These are phyloP conservation scores for Solen grandis DNA, from an alignment of 1,140 invertebrate genomes.

Conservation along the genomic window DNA sequence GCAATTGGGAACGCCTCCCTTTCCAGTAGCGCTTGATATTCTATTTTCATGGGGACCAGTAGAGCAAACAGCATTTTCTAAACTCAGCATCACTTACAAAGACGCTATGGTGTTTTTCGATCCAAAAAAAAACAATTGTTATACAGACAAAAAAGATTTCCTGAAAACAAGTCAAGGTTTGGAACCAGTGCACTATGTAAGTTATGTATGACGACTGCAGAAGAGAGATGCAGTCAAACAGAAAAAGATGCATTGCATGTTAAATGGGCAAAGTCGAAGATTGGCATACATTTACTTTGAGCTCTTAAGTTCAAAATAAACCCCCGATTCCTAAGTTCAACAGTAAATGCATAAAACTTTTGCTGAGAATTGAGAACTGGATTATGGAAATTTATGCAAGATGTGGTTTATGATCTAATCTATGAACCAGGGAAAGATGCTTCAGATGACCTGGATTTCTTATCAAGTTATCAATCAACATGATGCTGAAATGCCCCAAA, in stretches of 20 bases:
- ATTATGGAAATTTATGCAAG: conserved; percentile 55
- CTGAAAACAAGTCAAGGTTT: conserved; percentile 50
- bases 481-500: too few species aligned
- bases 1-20: too few species aligned
- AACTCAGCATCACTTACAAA: conserved; percentile 50
- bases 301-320: conserved; percentile 57
- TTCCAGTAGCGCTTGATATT: too few species aligned
- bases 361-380: conserved; percentile 43
- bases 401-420: conserved; percentile 45
- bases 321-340: conserved; percentile 47
- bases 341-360: conserved; percentile 31
- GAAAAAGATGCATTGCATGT: conserved; percentile 79
- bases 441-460: conserved; percentile 60
- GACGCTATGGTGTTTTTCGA: conserved; percentile 53
- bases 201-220: conserved; percentile 77
- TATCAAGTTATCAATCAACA: conserved; percentile 52
- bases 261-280: conserved; percentile 58
- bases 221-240: too few species aligned
- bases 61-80: conserved; percentile 59
- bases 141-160: conserved; percentile 80
- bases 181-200: conserved; percentile 76
- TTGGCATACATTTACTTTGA: conserved; percentile 52
- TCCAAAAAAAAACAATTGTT: conserved; percentile 62
- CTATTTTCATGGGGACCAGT: conserved; percentile 56
- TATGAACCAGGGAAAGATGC: conserved; percentile 53